Evolutionary conservation across 1,140 invertebrate species (phyloP).

Genomic region (Drosophila tsacasi): DNA sequence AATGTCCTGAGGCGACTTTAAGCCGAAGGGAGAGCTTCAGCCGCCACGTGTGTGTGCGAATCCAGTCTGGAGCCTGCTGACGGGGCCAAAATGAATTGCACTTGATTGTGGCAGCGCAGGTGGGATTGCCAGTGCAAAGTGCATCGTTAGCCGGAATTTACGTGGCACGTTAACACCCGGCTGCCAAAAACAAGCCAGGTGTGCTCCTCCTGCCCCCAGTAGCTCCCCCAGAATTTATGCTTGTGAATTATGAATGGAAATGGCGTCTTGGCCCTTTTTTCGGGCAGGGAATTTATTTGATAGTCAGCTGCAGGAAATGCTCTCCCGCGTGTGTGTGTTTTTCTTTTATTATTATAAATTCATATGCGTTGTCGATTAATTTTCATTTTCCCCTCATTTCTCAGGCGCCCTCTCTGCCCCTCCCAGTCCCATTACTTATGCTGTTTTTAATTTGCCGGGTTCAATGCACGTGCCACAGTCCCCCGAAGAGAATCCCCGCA

Average conservation of each 20-base stretch:
- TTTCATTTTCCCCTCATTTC: slow-evolving; percentile 64
- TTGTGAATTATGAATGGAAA: slow-evolving; percentile 78
- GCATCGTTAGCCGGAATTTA: slow-evolving; percentile 81
- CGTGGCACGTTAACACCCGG: slow-evolving; percentile 67
- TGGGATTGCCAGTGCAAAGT: slow-evolving; percentile 72
- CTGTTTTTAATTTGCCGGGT: slow-evolving; percentile 73
- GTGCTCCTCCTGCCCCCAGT: not conserved
- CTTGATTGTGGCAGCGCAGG: slow-evolving; percentile 75
- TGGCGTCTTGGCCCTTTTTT: slow-evolving; percentile 60
- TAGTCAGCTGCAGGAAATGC: slow-evolving; percentile 77
- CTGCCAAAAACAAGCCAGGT: slow-evolving; percentile 72
- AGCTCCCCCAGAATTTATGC: slow-evolving; percentile 59
- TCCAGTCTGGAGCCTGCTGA: slow-evolving; percentile 56
- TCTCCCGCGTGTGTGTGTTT: slow-evolving; percentile 26
- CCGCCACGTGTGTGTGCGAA: slow-evolving; percentile 3
- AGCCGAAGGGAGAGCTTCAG: slow-evolving; percentile 3
- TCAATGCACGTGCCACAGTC: slow-evolving; percentile 68
- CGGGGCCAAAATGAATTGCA: slow-evolving; percentile 78
- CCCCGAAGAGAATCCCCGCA: slow-evolving; percentile 21
- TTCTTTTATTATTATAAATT: slow-evolving; percentile 78
- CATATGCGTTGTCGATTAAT: slow-evolving; percentile 80
- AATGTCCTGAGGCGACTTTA: slow-evolving; percentile 29
- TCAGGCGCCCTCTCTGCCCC: slow-evolving; percentile 7
- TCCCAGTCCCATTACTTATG: slow-evolving; percentile 67
- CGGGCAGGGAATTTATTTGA: slow-evolving; percentile 68